Base-by-base conservation (phyloP, 2,888 invertebrate genomes). In the Lasioglossum zephyrum region DNA sequence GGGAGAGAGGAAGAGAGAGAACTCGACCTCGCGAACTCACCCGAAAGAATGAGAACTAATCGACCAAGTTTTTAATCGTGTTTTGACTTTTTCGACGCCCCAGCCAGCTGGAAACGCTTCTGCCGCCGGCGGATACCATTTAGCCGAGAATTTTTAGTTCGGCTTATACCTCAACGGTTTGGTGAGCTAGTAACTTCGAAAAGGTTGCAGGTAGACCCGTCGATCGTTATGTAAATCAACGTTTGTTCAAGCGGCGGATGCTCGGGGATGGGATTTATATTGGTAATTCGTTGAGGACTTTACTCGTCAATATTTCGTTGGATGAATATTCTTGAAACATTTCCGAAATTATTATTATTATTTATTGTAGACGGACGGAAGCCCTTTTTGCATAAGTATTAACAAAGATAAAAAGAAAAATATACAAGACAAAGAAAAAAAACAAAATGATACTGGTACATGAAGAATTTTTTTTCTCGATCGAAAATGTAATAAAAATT, bases 61-160 rank as follows among this genome's bases (percentile, higher is more conserved):
- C 73, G 73, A 31, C 47, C 73, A 49, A 73, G 73, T 49, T 73
- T 73, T 73, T 49, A 22, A 36, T 60, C 60, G 60, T 60, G 60
- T 60, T 60, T 60, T 26, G 26, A 13, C 60, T 60, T 26, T 60
- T 60, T 26, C 60, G 60, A 60, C 26, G 26, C 11, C 26, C 60
- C 60, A 26, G 60, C 11, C 60, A 60, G 60, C 11, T 26, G 60
- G 26, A 26, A 60, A 60, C 60, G 60, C 60, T 60, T 13, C 26
- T 13, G 26, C 26, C 60, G 26, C 53, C 53, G 53, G 53, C 53
- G 22, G 53, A 53, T 60, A 60, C 60, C 26, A 26, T 26, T 60
- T 60, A 60, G 5, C 26, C 26, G 26, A n/a, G 26, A 60, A 60
- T 60, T 60, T 60, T 60, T 60, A 26, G 60, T 26, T 26, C 60